Percentiles rank a stretch among this genome's conserved stretches.
Conservation (phyloP, 2,113 vertebrate species). For the Pitta sordida region DNA sequence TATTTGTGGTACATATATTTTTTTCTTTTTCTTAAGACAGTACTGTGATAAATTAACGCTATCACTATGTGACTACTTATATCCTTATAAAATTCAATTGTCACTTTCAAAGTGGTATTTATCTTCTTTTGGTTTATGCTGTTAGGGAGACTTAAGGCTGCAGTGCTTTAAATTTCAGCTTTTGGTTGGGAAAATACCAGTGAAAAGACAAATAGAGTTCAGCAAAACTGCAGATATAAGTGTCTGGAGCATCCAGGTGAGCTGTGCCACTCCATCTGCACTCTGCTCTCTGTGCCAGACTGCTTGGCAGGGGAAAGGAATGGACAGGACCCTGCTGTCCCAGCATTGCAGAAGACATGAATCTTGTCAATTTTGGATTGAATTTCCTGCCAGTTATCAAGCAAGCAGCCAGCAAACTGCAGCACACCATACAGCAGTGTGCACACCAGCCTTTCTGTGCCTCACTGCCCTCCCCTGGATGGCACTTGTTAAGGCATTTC, state of each 20-base stretch:
- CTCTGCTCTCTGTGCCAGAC: constrained; percentile 30
- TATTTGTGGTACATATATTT: background rate
- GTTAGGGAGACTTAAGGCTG: background rate
- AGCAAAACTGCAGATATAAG: constrained; percentile 6
- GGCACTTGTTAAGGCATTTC: background rate
- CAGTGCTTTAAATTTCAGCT: background rate
- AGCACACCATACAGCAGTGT: background rate
- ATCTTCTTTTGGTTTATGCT: background rate
- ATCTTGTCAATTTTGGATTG: constrained; percentile 59
- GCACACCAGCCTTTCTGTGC: background rate
- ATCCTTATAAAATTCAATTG: background rate
- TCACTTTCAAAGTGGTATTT: background rate
- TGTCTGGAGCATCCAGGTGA: constrained; percentile 36
- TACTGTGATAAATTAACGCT: background rate
- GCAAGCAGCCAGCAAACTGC: constrained; percentile 42
- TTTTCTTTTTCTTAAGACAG: background rate
- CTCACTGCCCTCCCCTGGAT: background rate
- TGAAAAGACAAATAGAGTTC: constrained; percentile 17
- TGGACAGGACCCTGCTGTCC: constrained; percentile 54
- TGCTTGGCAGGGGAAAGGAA: constrained; percentile 37
- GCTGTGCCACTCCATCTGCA: constrained; percentile 47
- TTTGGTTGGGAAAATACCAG: background rate
- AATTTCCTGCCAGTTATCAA: constrained; percentile 29
- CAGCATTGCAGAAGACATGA: constrained; percentile 63
- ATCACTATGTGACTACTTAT: background rate